These are phyloP conservation scores for Clarias fuscus DNA, from an alignment of 2,797 vertebrate genomes.

Conservation along the genomic window DNA sequence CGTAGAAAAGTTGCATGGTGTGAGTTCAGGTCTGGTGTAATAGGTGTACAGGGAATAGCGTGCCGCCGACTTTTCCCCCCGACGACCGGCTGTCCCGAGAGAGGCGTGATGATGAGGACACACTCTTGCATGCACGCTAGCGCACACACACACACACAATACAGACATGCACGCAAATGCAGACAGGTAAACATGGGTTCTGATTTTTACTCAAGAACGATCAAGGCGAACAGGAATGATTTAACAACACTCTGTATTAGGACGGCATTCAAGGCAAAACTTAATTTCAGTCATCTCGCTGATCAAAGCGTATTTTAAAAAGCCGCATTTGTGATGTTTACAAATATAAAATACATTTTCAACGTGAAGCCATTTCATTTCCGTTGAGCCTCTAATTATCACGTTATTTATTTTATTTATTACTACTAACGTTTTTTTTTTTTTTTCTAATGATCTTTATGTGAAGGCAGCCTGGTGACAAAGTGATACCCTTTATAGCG, in stretches of 20 bases:
- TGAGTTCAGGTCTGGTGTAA: conserved; percentile 69
- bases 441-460: background rate
- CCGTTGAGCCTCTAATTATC: background rate
- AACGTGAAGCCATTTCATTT: background rate
- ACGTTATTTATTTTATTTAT: background rate
- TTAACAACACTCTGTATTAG: background rate
- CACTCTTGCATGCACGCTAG: conserved; percentile 19
- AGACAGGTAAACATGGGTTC: conserved; percentile 10
- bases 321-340: background rate
- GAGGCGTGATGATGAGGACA: background rate
- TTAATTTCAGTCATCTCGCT: background rate
- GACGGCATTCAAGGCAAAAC: too few relatives aligned
- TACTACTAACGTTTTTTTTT: background rate
- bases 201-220: background rate
- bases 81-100: conserved; percentile 47
- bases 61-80: conserved; percentile 64
- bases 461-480: background rate
- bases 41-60: conserved; percentile 72
- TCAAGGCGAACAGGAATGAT: background rate
- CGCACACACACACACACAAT: conserved; percentile 16
- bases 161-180: background rate
- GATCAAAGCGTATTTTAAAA: background rate
- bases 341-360: background rate
- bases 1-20: conserved; percentile 54
- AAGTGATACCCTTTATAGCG: background rate